These are phyloP conservation scores for Aradophagus sp. DNA, from an alignment of 1,140 invertebrate genomes.

Conservation along the genomic window DNA sequence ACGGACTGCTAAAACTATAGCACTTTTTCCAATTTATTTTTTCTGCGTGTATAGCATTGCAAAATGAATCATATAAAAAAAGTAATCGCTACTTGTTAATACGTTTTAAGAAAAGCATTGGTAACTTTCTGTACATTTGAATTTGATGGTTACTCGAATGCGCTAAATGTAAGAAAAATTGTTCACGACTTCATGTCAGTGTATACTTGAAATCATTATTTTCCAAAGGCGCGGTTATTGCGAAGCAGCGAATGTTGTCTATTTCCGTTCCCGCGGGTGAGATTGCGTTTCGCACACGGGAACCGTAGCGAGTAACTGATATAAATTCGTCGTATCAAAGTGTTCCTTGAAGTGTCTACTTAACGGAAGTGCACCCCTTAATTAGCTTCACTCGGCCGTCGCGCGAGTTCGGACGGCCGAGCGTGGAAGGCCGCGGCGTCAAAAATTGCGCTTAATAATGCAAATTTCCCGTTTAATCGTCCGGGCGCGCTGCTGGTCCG, in stretches of 20 bases:
- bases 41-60: too few relatives aligned
- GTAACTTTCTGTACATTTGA: too few relatives aligned
- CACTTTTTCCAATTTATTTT: too few relatives aligned
- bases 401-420: conserved; percentile 18
- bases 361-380: conserved; percentile 30
- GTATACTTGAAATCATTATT: conserved; percentile 37
- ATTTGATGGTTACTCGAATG: too few relatives aligned
- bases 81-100: too few relatives aligned
- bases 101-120: too few relatives aligned
- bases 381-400: conserved; percentile 31
- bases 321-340: conserved; percentile 25
- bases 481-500: conserved; percentile 1
- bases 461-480: conserved; percentile 38
- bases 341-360: conserved; percentile 40
- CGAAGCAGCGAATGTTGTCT: conserved; percentile 20
- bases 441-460: conserved; percentile 44
- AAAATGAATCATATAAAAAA: too few relatives aligned
- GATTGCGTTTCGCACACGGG: conserved; percentile 27
- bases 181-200: too few relatives aligned
- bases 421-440: conserved; percentile 3
- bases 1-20: too few relatives aligned
- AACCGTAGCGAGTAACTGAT: conserved; percentile 4
- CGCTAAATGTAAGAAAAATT: too few relatives aligned
- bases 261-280: conserved; percentile 30
- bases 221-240: conserved; percentile 14